Evolutionary conservation across 2,797 vertebrate genomes (phyloP).

Genomic region (Neosalanx taihuensis): DNA sequence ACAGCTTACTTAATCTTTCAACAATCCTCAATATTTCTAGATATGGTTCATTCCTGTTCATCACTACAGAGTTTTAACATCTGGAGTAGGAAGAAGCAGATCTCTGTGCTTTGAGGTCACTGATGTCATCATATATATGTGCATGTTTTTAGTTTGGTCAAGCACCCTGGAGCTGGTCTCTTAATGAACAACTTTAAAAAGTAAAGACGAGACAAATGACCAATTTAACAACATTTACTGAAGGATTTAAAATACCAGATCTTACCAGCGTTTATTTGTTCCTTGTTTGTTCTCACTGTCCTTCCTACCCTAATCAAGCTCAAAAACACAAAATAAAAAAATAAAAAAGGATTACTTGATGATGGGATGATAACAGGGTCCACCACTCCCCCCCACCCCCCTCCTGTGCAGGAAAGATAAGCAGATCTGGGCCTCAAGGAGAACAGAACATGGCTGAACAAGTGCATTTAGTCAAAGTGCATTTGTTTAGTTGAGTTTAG

Average conservation of each 20-base stretch:
- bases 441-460: background rate
- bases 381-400: background rate
- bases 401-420: constrained; percentile 13
- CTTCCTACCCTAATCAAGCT: background rate
- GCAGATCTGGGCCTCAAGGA: constrained; percentile 14
- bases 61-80: background rate
- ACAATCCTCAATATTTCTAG: background rate
- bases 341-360: background rate
- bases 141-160: background rate
- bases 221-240: background rate
- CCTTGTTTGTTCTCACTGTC: background rate
- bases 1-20: constrained; percentile 1
- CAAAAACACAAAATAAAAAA: background rate
- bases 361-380: background rate
- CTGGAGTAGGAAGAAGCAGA: constrained; percentile 1
- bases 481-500: too few species aligned
- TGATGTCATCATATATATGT: constrained; percentile 11
- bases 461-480: too few species aligned
- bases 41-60: constrained; percentile 5
- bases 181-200: background rate
- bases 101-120: constrained; percentile 9
- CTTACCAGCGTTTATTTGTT: background rate
- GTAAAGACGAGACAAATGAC: constrained; percentile 4
- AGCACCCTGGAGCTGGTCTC: background rate
- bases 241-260: background rate